Evolutionary conservation across 2,113 vertebrate species (phyloP).

Genomic region (Prunella himalayana): DNA sequence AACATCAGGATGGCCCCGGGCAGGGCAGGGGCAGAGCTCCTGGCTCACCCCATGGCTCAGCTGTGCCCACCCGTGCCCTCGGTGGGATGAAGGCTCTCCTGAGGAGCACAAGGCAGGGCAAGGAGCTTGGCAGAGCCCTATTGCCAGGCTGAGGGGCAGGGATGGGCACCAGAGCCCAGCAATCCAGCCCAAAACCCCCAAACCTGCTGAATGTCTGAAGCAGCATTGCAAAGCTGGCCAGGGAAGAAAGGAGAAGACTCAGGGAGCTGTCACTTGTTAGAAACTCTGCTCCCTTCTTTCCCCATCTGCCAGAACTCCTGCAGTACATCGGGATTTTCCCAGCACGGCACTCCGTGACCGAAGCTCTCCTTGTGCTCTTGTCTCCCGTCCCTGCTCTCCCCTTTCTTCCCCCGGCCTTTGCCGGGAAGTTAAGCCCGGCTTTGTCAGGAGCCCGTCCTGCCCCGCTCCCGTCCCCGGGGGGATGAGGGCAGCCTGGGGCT

Average conservation of each 20-base stretch:
- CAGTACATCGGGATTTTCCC: neutral
- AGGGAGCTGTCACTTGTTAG: fast-evolving
- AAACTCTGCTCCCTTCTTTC: neutral
- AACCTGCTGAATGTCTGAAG: neutral
- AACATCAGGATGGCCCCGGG: neutral
- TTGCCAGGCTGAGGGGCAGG: neutral
- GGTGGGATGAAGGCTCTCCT: neutral
- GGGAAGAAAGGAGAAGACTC: neutral
- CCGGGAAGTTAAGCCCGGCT: neutral
- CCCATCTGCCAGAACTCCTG: neutral
- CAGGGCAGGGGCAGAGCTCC: neutral
- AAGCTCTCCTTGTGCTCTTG: neutral
- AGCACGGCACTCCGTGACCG: neutral
- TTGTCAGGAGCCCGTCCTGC: neutral
- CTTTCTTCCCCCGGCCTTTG: neutral
- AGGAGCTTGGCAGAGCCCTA: neutral
- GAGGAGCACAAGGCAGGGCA: neutral
- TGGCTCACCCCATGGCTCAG: neutral
- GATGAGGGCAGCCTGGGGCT: too few species aligned
- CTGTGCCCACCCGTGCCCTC: neutral
- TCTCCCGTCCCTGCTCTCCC: neutral
- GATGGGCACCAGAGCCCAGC: neutral
- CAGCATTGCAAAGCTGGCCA: neutral
- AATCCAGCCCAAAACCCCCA: neutral
- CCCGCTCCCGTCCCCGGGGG: neutral